These are phyloP conservation scores for Leucophora obtusa DNA, from an alignment of 2,888 invertebrate species.

Conservation along the genomic window DNA sequence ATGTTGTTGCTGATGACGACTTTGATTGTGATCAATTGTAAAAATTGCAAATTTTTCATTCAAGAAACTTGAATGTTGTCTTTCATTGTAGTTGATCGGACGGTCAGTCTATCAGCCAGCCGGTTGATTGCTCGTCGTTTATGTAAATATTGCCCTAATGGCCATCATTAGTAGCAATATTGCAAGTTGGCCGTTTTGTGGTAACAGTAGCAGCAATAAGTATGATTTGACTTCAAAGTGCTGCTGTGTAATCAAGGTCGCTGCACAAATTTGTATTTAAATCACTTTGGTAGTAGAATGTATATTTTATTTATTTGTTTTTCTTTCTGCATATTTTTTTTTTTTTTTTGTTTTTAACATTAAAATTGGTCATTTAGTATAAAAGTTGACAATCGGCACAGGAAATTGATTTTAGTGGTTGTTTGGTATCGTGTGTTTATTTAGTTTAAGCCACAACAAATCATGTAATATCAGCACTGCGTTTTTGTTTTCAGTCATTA, in stretches of 20 bases:
- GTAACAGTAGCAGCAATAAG: background rate
- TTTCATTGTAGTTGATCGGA: constrained; percentile 20
- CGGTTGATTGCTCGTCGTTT: constrained; percentile 43
- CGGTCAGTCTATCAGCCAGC: background rate
- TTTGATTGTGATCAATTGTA: constrained; percentile 63
- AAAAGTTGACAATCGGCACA: constrained; percentile 61
- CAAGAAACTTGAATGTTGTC: constrained; percentile 42
- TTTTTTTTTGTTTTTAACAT: constrained; percentile 13
- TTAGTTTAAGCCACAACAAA: constrained; percentile 30
- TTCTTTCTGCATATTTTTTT: background rate
- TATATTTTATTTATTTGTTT: constrained; percentile 25
- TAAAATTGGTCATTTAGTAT: constrained; percentile 49
- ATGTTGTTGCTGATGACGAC: constrained; percentile 28
- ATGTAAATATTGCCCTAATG: constrained; percentile 61
- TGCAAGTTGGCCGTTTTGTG: constrained; percentile 11
- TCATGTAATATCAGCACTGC: constrained; percentile 41
- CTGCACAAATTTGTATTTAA: constrained; percentile 63
- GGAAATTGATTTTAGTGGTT: constrained; percentile 64
- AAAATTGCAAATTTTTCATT: constrained; percentile 63
- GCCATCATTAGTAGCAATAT: constrained; percentile 63
- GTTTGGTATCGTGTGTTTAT: constrained; percentile 22
- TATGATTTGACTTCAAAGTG: constrained; percentile 39
- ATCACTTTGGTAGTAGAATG: constrained; percentile 41
- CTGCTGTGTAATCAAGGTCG: constrained; percentile 61
- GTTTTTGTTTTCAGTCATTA: constrained; percentile 46